These are phyloP conservation scores for Drosophila antonietae DNA, from an alignment of 2,888 invertebrate genomes.

Conservation along the genomic window DNA sequence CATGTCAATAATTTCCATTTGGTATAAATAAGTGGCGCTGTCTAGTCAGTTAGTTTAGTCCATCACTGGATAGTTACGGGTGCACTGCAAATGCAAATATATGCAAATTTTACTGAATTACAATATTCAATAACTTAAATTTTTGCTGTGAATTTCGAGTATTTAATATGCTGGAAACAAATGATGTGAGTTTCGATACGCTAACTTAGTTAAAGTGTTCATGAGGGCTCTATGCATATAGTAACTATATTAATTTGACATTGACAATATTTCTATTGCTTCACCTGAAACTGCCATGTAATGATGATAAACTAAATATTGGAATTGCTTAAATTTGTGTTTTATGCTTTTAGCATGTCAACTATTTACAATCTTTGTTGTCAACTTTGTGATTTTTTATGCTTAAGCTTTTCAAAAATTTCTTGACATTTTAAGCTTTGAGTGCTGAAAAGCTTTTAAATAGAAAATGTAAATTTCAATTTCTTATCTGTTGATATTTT, in stretches of 20 bases:
- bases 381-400: too few relatives aligned
- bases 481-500: too few relatives aligned
- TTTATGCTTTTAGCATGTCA: not conserved
- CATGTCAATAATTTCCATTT: slow-evolving; percentile 65
- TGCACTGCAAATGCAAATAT: slow-evolving; percentile 1
- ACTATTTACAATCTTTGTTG: not conserved
- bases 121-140: slow-evolving; percentile 1
- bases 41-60: slow-evolving; percentile 54
- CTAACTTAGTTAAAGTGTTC: not conserved
- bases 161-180: slow-evolving; percentile 61
- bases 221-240: not conserved
- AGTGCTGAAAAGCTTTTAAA: not conserved
- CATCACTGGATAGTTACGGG: slow-evolving; percentile 27
- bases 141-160: not conserved
- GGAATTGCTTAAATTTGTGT: not conserved
- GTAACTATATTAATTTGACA: not conserved
- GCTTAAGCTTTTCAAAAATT: not conserved
- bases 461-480: not conserved
- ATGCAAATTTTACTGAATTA: not conserved
- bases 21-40: slow-evolving; percentile 53
- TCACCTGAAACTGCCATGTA: not conserved
- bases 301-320: not conserved
- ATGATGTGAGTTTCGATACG: slow-evolving; percentile 56
- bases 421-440: not conserved
- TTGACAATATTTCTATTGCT: not conserved